phyloP scores from a whole-genome alignment of 2,888 invertebrate genomes.

The Cephus pulcher region DNA sequence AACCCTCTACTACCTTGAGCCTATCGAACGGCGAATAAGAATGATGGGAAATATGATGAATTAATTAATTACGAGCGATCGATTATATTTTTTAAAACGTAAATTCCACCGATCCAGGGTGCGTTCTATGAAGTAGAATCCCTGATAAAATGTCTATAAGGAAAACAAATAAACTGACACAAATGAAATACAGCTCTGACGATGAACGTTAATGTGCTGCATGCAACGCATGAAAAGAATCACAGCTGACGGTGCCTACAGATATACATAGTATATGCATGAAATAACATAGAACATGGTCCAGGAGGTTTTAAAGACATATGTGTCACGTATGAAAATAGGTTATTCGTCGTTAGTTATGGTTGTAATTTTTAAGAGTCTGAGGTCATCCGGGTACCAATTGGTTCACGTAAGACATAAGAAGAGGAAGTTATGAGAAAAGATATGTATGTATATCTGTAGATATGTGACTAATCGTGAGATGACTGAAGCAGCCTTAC shows the following conservation, averaged over 20 bases:
- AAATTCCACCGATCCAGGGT: background rate
- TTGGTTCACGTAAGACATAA: background rate
- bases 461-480: background rate
- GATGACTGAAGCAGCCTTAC: constrained; percentile 69
- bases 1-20: background rate
- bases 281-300: background rate
- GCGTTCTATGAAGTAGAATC: background rate
- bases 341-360: background rate
- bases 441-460: background rate
- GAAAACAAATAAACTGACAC: background rate
- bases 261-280: background rate
- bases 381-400: background rate
- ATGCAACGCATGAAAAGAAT: background rate
- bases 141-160: background rate
- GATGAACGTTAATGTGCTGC: background rate
- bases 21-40: background rate
- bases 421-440: background rate
- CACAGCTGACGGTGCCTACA: background rate
- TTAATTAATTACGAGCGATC: background rate
- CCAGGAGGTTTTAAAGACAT: background rate
- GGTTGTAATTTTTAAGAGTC: background rate
- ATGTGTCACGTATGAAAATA: background rate
- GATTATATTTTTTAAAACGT: background rate
- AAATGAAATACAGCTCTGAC: background rate
- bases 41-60: background rate